Percentiles rank a stretch among this genome's conserved stretches.
Evolutionary conservation across 2,888 invertebrate species (phyloP).

Genomic region (Sussaba pulchella): DNA sequence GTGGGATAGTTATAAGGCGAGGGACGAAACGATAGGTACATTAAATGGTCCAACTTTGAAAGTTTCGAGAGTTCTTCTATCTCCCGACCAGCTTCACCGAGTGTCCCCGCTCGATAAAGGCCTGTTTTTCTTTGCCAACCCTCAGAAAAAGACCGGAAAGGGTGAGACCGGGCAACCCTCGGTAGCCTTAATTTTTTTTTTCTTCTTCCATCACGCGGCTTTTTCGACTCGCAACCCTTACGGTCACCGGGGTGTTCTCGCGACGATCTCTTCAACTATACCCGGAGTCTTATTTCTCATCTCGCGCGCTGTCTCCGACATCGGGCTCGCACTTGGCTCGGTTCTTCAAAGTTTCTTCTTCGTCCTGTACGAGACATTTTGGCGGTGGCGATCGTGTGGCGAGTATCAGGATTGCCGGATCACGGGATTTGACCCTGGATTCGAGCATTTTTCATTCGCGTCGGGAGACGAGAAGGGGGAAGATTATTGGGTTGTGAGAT

Average conservation of each 20-base stretch:
- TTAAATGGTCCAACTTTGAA: slow-evolving; percentile 80
- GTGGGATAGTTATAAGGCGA: slow-evolving; percentile 28
- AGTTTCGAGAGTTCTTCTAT: slow-evolving; percentile 76
- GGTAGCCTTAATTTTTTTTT: slow-evolving; percentile 66
- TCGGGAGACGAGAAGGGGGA: too few species aligned
- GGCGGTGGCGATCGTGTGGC: neutral
- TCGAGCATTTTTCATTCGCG: too few species aligned
- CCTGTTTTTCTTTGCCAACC: slow-evolving; percentile 78
- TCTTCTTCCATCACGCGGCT: slow-evolving; percentile 55
- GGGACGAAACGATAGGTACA: slow-evolving; percentile 68
- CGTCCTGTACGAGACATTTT: slow-evolving; percentile 12
- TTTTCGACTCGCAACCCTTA: slow-evolving; percentile 37
- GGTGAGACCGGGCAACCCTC: slow-evolving; percentile 33
- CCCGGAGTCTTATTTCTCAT: slow-evolving; percentile 49
- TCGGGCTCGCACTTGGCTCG: slow-evolving; percentile 42
- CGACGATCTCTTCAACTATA: slow-evolving; percentile 44
- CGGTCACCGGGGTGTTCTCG: slow-evolving; percentile 24
- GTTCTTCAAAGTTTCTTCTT: slow-evolving; percentile 53
- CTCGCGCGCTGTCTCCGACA: slow-evolving; percentile 23
- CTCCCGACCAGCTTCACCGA: slow-evolving; percentile 76
- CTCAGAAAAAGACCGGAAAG: slow-evolving; percentile 39
- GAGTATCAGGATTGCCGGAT: too few species aligned
- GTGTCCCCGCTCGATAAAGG: slow-evolving; percentile 81
- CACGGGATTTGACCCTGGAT: too few species aligned
- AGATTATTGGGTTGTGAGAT: too few species aligned